These are phyloP conservation scores for Fistularia commersonii DNA, from an alignment of 2,797 vertebrate genomes.

Conservation along the genomic window DNA sequence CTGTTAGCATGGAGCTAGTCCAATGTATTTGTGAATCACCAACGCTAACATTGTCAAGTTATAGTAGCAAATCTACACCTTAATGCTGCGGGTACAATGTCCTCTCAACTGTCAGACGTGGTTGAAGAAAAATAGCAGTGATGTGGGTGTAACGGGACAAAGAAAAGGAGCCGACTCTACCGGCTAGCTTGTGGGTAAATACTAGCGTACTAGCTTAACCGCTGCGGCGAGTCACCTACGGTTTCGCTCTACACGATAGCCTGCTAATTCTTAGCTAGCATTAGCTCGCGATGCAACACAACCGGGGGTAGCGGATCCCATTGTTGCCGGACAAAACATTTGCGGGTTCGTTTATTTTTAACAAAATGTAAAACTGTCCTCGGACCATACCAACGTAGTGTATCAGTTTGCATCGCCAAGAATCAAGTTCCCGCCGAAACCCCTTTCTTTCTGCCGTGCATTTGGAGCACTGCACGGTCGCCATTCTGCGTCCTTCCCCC, in stretches of 20 bases:
- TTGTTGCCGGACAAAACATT: constrained; percentile 3
- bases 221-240: constrained; percentile 30
- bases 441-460: constrained; percentile 94
- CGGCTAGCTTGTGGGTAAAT: constrained; percentile 49
- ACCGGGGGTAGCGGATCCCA: constrained; percentile 12
- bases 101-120: fast-evolving
- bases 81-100: neutral
- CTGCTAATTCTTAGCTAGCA: constrained; percentile 8
- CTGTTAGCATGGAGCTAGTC: constrained; percentile 34
- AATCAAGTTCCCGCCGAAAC: constrained; percentile 97
- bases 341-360: neutral
- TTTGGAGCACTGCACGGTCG: constrained; percentile 92
- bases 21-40: constrained; percentile 28
- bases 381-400: constrained; percentile 91
- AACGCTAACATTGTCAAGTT: neutral
- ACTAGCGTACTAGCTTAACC: constrained; percentile 40
- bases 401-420: constrained; percentile 93
- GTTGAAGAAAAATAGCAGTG: neutral
- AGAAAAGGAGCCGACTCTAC: constrained; percentile 49
- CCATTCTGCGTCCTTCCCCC: constrained; percentile 86
- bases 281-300: constrained; percentile 29
- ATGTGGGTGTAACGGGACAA: constrained; percentile 38
- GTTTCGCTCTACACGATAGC: constrained; percentile 29
- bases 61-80: neutral
- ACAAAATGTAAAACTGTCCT: constrained; percentile 27